A percentile compares a stretch with the other conserved stretches of the same genome.
Evolutionary conservation across 2,888 invertebrate genomes (phyloP).

Genomic region (Drosophila gaucha): DNA sequence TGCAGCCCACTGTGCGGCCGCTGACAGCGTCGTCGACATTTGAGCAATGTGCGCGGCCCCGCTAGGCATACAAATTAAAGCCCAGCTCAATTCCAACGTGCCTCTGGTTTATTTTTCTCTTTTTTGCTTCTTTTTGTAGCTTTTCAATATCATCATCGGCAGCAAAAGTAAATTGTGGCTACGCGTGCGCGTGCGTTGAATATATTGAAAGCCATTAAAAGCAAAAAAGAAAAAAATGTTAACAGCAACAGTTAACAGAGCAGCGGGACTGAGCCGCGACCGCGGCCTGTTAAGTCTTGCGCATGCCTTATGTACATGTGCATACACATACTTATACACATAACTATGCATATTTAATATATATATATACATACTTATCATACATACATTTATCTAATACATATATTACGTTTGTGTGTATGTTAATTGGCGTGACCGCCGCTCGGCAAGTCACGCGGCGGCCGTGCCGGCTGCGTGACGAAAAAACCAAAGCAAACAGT

Average conservation of each 20-base stretch:
- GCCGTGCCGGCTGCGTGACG: constrained; percentile 61
- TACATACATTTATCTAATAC: constrained; percentile 2
- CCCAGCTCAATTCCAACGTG: constrained; percentile 20
- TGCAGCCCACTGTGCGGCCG: constrained; percentile 71
- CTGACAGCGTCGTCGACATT: constrained; percentile 77
- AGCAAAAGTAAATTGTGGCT: constrained; percentile 72
- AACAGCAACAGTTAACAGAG: constrained; percentile 44
- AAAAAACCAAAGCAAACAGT: constrained; percentile 62
- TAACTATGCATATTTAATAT: constrained; percentile 10
- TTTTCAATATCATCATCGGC: constrained; percentile 58
- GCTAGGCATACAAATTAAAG: constrained; percentile 69
- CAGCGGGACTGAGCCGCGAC: constrained; percentile 10
- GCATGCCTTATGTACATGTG: constrained; percentile 21
- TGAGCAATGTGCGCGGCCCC: constrained; percentile 68
- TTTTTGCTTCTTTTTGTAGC: constrained; percentile 10
- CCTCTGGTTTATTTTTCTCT: constrained; percentile 11
- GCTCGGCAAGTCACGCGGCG: constrained; percentile 63
- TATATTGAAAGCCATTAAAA: constrained; percentile 32
- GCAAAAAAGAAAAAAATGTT: constrained; percentile 31
- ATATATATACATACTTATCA: neutral
- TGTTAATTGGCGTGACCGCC: constrained; percentile 62
- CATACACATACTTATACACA: neutral
- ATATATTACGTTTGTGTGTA: constrained; percentile 25
- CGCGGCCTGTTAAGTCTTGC: constrained; percentile 29
- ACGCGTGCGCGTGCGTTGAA: constrained; percentile 77